Evolutionary conservation across 2,113 vertebrate genomes (phyloP), one percentile per base, ranked within the genome.

Genomic region (Lutjanus erythropterus): DNA sequence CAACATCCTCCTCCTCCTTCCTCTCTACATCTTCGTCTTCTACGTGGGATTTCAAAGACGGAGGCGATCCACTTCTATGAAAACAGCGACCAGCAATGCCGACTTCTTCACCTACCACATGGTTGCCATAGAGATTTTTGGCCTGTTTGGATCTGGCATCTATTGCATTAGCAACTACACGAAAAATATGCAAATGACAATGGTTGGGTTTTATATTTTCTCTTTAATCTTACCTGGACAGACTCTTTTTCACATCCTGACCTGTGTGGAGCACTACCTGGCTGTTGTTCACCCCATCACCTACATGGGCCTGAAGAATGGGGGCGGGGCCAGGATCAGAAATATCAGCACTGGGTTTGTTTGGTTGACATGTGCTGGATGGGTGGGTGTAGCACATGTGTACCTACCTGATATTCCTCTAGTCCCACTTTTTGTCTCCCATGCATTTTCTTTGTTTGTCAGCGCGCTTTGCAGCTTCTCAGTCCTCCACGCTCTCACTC

Each of bases 211-310:
- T 1, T 6, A n/a, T n/a, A n/a, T n/a, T n/a, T n/a, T n/a, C n/a
- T n/a, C n/a, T 11, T 6, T 41, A 0, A 3, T 23, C 2, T n/a
- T n/a, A n/a, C n/a, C n/a, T n/a, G 66, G 60, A 42, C 29, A 71
- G 31, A 4, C 37, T 1, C 4, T 33, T 12, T 71, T 81, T 29
- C 78, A 81, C 31, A 29, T 37, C 62, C 16, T 84, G 10, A 78
- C 73, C 81, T 84, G 81, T 14, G 18, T 73, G 18, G 85, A 87
- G 52, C 70, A 56, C 23, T 41, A 84, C 50, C 49, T 88, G 27
- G 83, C 83, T 6, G 71, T 79, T 0, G 67, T 88, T n/a, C 67
- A 80, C 23, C 83, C 83, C 23, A 49, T 88, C 71, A 64, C 16
- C 55, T 85, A 82, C 60, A 9, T 68, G 39, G 1, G 29, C 15